Percentiles rank a stretch among this genome's conserved stretches.
phyloP scores from a whole-genome alignment of 2,888 invertebrate genomes.

The Caenorhabditis angaria region DNA sequence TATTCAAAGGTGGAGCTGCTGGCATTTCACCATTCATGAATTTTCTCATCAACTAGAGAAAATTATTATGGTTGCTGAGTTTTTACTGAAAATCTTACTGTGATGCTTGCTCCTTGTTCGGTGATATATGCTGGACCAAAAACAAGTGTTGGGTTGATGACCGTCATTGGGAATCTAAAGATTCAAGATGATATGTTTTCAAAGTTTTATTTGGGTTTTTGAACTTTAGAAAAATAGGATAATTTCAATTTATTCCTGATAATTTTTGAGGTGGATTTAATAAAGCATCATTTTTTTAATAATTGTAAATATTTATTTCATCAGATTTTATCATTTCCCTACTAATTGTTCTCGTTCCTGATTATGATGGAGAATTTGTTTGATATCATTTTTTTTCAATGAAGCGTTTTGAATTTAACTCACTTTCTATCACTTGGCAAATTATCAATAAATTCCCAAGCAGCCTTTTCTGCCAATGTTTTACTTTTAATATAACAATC shows the following conservation, averaged over 20 bases:
- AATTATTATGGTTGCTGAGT: slow-evolving; percentile 8
- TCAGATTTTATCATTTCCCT: too few species aligned
- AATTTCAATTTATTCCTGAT: too few species aligned
- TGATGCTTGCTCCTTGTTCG: slow-evolving; percentile 67
- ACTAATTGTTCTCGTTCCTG: too few species aligned
- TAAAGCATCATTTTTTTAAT: too few species aligned
- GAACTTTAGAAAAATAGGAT: neutral
- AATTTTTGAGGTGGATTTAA: too few species aligned
- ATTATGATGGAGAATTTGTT: too few species aligned
- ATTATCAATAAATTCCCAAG: slow-evolving; percentile 75
- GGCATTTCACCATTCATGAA: slow-evolving; percentile 69
- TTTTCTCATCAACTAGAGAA: slow-evolving; percentile 62
- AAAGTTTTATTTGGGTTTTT: neutral
- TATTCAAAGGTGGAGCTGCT: slow-evolving; percentile 72
- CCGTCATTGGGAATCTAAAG: slow-evolving; percentile 74
- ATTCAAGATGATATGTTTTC: slow-evolving; percentile 43
- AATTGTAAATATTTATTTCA: too few species aligned
- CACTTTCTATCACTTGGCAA: slow-evolving; percentile 34
- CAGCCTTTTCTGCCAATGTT: slow-evolving; percentile 76
- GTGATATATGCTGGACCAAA: slow-evolving; percentile 74
- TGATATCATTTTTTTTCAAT: too few species aligned
- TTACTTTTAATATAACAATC: slow-evolving; percentile 73
- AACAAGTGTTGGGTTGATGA: slow-evolving; percentile 76
- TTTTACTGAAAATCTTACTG: slow-evolving; percentile 47
- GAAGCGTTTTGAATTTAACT: neutral